Conservation (phyloP, 2,797 vertebrate genomes). For the Acipenser oxyrinchus region DNA sequence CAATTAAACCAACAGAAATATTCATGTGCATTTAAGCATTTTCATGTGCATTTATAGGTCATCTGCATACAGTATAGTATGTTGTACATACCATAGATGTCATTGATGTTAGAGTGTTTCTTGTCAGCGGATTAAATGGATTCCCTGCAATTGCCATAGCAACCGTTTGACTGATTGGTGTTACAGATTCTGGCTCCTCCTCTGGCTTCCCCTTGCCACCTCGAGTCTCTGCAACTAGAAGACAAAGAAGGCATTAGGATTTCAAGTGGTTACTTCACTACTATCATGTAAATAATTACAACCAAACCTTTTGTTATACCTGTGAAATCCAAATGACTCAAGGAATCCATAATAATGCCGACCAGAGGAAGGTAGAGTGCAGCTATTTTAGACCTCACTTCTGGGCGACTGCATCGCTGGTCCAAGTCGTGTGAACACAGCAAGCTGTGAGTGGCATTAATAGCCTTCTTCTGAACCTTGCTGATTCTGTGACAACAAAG, state of each 20-base stretch:
- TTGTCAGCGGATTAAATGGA: slow-evolving; percentile 72
- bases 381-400: slow-evolving; percentile 83
- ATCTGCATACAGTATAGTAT: neutral
- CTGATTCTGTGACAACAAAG: slow-evolving; percentile 53
- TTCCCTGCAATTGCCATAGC: slow-evolving; percentile 92
- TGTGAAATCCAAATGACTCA: slow-evolving; percentile 91
- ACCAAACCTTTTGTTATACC: slow-evolving; percentile 42
- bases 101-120: slow-evolving; percentile 62
- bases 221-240: slow-evolving; percentile 72
- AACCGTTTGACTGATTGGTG: slow-evolving; percentile 79
- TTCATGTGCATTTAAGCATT: neutral
- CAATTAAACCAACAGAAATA: too few species aligned
- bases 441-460: slow-evolving; percentile 81
- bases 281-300: too few species aligned
- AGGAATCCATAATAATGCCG: slow-evolving; percentile 86
- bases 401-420: slow-evolving; percentile 69
- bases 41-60: neutral
- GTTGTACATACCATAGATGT: slow-evolving; percentile 69
- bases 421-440: slow-evolving; percentile 90
- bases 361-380: slow-evolving; percentile 90
- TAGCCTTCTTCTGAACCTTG: slow-evolving; percentile 87
- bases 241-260: neutral
- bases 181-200: slow-evolving; percentile 76
- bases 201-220: slow-evolving; percentile 75
- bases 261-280: too few species aligned